Conservation (phyloP, 2,797 vertebrate species). For the Varecia variegata region DNA sequence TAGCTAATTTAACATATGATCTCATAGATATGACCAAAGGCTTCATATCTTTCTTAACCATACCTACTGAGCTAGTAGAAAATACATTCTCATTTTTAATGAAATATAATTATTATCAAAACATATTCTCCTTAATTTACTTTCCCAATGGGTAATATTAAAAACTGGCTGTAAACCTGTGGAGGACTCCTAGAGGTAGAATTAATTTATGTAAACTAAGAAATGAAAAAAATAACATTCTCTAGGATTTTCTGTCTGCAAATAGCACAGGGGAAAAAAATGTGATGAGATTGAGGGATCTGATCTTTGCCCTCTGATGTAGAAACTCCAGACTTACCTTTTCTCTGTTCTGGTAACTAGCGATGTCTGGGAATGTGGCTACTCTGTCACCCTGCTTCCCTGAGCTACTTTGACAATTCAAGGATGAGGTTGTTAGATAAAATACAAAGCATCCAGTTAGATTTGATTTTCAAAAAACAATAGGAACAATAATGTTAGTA, state of each 20-base stretch:
- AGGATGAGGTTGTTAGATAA: background rate
- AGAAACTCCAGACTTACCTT: background rate
- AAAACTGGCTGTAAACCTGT: background rate
- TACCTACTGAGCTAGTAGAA: background rate
- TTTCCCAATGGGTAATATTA: background rate
- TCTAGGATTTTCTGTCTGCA: background rate
- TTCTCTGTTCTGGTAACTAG: background rate
- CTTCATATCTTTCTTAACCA: background rate
- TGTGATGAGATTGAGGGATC: background rate
- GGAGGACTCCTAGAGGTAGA: background rate
- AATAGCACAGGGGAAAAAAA: background rate
- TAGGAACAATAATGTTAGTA: background rate
- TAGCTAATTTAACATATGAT: background rate
- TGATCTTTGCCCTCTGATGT: background rate
- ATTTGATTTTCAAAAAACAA: background rate
- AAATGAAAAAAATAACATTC: background rate
- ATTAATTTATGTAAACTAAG: background rate
- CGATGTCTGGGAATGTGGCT: fast-evolving
- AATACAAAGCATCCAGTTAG: background rate
- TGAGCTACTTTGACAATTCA: background rate
- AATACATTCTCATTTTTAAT: background rate
- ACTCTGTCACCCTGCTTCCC: background rate
- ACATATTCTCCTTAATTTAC: background rate
- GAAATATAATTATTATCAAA: background rate
- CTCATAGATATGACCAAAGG: background rate